A percentile compares a stretch with the other conserved stretches of the same genome.
Conservation (phyloP, 2,888 invertebrate species). For the Drosophila meridiana region DNA sequence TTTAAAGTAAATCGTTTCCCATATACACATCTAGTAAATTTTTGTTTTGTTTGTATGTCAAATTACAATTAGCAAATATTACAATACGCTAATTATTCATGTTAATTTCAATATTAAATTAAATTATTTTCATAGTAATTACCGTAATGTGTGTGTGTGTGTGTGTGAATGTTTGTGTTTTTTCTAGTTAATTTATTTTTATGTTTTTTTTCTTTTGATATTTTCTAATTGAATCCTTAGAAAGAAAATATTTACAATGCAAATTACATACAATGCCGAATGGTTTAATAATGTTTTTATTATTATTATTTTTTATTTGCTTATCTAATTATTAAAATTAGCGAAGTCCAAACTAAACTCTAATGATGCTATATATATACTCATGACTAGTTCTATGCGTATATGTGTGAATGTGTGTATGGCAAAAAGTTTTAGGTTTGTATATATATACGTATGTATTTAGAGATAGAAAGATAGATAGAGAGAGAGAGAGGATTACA, state of each 20-base stretch:
- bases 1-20: constrained; percentile 84
- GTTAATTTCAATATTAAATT: constrained; percentile 35
- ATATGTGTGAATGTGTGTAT: constrained; percentile 12
- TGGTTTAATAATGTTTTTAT: constrained; percentile 20
- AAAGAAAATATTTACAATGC: constrained; percentile 57
- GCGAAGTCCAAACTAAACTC: constrained; percentile 55
- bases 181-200: constrained; percentile 13
- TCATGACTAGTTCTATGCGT: constrained; percentile 20
- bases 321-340: constrained; percentile 44
- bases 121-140: constrained; percentile 28
- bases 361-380: constrained; percentile 47
- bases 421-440: constrained; percentile 26
- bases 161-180: background rate
- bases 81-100: constrained; percentile 54
- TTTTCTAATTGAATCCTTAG: constrained; percentile 57
- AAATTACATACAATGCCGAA: constrained; percentile 50
- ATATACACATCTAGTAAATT: constrained; percentile 83
- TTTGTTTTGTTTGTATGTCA: constrained; percentile 32
- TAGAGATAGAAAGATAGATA: constrained; percentile 5
- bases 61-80: constrained; percentile 77
- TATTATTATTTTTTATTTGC: background rate
- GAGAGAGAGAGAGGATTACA: constrained; percentile 7
- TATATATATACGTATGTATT: background rate
- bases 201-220: constrained; percentile 24
- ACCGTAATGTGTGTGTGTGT: constrained; percentile 4